Percentiles rank a stretch among this genome's conserved stretches.
Conservation (phyloP, 2,797 vertebrate genomes). For the Limnodromus scolopaceus region DNA sequence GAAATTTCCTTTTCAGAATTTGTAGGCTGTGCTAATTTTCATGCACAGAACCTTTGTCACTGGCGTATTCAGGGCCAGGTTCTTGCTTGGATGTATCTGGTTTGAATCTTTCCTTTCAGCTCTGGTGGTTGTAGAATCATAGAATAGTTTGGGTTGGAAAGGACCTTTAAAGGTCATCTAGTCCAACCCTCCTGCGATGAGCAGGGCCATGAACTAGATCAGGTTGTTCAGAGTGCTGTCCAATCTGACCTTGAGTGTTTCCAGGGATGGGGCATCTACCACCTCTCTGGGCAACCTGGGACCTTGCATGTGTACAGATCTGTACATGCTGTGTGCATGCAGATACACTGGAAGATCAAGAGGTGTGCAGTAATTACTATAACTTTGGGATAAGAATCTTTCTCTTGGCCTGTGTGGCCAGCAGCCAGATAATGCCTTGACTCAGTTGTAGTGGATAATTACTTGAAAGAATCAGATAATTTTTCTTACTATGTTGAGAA, state of each 20-base stretch:
- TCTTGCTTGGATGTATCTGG: background rate
- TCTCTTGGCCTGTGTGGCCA: background rate
- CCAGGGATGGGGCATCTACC: background rate
- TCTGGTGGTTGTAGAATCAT: background rate
- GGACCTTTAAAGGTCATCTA: background rate
- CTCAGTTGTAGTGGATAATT: background rate
- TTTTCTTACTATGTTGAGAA: background rate
- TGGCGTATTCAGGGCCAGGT: background rate
- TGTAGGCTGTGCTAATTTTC: background rate
- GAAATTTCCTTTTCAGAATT: background rate
- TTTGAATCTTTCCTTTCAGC: background rate
- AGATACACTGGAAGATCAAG: background rate
- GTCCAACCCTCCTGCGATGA: background rate
- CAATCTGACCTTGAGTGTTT: background rate
- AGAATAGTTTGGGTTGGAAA: background rate
- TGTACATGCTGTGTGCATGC: background rate
- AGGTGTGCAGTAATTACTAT: background rate
- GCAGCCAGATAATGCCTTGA: background rate
- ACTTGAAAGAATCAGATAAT: background rate
- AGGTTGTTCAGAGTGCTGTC: accelerated
- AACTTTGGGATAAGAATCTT: background rate
- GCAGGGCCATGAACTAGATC: background rate
- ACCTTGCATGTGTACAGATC: background rate
- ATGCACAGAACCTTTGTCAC: background rate
- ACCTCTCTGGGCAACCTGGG: background rate